Evolutionary conservation across 2,113 vertebrate species (phyloP), one percentile per base, ranked within the genome.

Genomic region (Cynocephalus volans): DNA sequence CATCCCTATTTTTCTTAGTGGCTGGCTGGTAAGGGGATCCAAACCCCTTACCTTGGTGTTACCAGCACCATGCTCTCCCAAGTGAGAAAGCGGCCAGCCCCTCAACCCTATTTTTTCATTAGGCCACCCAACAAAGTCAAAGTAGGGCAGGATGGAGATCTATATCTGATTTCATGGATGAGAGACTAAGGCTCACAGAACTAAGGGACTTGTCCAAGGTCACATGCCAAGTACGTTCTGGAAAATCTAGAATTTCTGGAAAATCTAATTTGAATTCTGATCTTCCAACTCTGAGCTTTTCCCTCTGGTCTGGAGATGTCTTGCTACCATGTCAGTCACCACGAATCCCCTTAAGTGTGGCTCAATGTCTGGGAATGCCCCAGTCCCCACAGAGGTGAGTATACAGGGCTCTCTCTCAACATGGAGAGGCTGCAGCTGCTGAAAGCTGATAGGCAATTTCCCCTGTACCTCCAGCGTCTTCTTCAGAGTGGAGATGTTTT

Each of bases 401-500:
- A 1, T 23, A 58, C 4, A 73, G 64, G 62, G 28, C 33, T 88
- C 23, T 41, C 67, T 96, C 45, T 72, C 26, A 26, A 67, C 58
- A 21, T 23, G 36, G 41, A 26, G 52, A 54, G 36, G 56, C 15
- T 52, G 31, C 4, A 64, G 81, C 2, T 21, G 41, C n/a, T 56
- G 31, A 85, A 58, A 65, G 56, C 56, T 0, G 31, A 97, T 0
- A 31, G 80, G 92, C 90, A 45, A 94, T 93, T 62, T 72, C 41
- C 62, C 93, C n/a, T 65, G 14, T 96, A 99, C 99, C 99, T 99
- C 99, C 48, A 99, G 98, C 48, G 99, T 99, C 97, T 99, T 99
- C 98, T 99, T 99, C 77, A 99, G 98, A 33, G 99, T 99, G 92
- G 99, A 99, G 98, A 99, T 99, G 95, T 99, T 99, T 96, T 99